Conservation (phyloP, 1,140 invertebrate species). For the Zelostemma sp. region DNA sequence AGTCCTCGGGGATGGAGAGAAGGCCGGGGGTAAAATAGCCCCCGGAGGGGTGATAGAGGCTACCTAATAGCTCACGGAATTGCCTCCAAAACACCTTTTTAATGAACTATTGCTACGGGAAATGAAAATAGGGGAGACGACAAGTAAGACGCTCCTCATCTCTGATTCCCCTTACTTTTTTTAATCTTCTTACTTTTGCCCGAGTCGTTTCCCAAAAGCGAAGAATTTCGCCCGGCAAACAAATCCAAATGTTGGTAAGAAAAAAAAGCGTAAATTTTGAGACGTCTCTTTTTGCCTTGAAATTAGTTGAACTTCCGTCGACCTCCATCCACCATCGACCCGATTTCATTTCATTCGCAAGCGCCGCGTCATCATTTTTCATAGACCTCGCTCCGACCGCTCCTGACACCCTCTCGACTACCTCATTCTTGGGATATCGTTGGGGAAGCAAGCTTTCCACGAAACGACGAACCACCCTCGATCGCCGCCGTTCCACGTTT, state of each 20-base stretch:
- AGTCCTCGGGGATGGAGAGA: conserved; percentile 52
- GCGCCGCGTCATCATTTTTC: conserved; percentile 69
- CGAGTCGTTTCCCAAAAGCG: conserved; percentile 13
- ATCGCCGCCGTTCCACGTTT: conserved; percentile 22
- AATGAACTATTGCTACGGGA: conserved; percentile 78
- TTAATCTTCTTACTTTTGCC: neutral
- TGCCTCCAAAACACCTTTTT: conserved; percentile 79
- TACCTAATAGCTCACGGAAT: conserved; percentile 78
- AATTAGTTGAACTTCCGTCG: conserved; percentile 42
- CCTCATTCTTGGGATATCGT: conserved; percentile 42
- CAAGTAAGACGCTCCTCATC: conserved; percentile 35
- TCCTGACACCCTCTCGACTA: conserved; percentile 35
- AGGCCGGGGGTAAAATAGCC: conserved; percentile 67
- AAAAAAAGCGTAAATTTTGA: too few relatives aligned
- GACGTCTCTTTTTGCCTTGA: conserved; percentile 34
- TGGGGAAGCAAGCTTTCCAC: conserved; percentile 52
- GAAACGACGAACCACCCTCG: conserved; percentile 46
- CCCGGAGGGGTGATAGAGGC: conserved; percentile 76
- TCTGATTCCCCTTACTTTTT: conserved; percentile 29
- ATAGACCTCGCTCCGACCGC: conserved; percentile 55
- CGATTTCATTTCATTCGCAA: conserved; percentile 69
- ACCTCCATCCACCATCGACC: conserved; percentile 52
- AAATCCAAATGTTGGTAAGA: too few relatives aligned
- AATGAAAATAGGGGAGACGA: conserved; percentile 73
- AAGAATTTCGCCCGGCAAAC: conserved; percentile 13